Evolutionary conservation across 1,140 invertebrate genomes (phyloP).

Genomic region (Ips typographus): DNA sequence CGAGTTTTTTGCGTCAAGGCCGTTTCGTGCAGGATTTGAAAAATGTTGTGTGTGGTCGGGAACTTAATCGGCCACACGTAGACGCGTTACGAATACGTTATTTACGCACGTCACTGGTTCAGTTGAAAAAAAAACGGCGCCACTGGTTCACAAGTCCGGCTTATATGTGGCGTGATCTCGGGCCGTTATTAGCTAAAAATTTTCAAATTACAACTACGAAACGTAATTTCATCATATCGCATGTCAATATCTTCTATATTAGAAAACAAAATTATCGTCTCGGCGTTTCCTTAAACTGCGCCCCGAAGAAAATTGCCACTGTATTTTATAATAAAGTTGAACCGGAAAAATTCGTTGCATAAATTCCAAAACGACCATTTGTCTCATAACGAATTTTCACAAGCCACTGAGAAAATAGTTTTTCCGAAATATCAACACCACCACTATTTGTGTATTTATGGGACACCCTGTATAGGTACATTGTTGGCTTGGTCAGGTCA

Average conservation of each 20-base stretch:
- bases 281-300: slow-evolving; percentile 17
- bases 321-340: not conserved
- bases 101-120: too few relatives aligned
- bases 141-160: not conserved
- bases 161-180: slow-evolving; percentile 43
- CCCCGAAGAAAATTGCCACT: slow-evolving; percentile 28
- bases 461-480: too few relatives aligned
- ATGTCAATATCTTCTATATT: slow-evolving; percentile 50
- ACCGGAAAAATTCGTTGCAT: slow-evolving; percentile 1
- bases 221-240: slow-evolving; percentile 48
- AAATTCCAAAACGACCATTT: too few relatives aligned
- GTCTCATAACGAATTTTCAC: too few relatives aligned
- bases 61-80: slow-evolving; percentile 10
- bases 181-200: slow-evolving; percentile 49
- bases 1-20: slow-evolving; percentile 27
- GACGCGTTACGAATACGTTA: slow-evolving; percentile 5
- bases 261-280: slow-evolving; percentile 44
- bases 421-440: too few relatives aligned
- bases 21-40: slow-evolving; percentile 20
- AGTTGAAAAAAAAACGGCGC: too few relatives aligned
- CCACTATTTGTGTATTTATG: too few relatives aligned
- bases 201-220: slow-evolving; percentile 49
- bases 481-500: too few relatives aligned
- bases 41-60: slow-evolving; percentile 30
- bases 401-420: too few relatives aligned